These are phyloP conservation scores for Adelphocoris suturalis DNA, from an alignment of 2,888 invertebrate genomes.

Conservation along the genomic window DNA sequence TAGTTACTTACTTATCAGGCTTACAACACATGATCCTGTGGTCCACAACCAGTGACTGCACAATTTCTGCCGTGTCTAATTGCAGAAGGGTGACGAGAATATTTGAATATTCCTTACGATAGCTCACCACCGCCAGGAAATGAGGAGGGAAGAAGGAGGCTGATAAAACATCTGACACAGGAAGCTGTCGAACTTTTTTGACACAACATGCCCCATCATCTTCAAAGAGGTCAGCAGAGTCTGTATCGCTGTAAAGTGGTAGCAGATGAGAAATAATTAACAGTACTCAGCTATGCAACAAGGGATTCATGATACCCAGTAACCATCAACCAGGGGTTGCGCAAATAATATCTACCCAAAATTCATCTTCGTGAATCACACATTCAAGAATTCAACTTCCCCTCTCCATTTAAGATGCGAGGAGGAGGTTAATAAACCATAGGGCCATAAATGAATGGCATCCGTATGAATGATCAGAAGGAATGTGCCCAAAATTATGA, in stretches of 20 bases:
- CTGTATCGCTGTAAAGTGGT: slow-evolving; percentile 23
- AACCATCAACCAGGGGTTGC: too few species aligned
- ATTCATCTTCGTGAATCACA: too few species aligned
- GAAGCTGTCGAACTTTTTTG: neutral
- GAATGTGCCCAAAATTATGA: too few species aligned
- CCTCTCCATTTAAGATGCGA: too few species aligned
- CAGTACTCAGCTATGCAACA: too few species aligned
- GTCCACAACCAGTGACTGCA: neutral
- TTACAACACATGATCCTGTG: neutral
- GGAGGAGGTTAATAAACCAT: too few species aligned
- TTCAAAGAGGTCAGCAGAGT: slow-evolving; percentile 53
- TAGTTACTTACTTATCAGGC: slow-evolving; percentile 6
- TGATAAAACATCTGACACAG: neutral
- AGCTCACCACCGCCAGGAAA: slow-evolving; percentile 30
- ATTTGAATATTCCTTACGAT: neutral
- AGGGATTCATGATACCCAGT: too few species aligned
- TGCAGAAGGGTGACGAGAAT: neutral
- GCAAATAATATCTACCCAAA: too few species aligned
- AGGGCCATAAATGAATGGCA: too few species aligned
- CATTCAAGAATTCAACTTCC: too few species aligned
- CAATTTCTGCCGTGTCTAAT: neutral
- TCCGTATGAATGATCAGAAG: too few species aligned
- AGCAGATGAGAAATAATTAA: too few species aligned
- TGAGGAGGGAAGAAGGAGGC: slow-evolving; percentile 39
- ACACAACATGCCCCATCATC: neutral